phyloP scores from a whole-genome alignment of 2,888 invertebrate species.

The Coenonympha glycerion region DNA sequence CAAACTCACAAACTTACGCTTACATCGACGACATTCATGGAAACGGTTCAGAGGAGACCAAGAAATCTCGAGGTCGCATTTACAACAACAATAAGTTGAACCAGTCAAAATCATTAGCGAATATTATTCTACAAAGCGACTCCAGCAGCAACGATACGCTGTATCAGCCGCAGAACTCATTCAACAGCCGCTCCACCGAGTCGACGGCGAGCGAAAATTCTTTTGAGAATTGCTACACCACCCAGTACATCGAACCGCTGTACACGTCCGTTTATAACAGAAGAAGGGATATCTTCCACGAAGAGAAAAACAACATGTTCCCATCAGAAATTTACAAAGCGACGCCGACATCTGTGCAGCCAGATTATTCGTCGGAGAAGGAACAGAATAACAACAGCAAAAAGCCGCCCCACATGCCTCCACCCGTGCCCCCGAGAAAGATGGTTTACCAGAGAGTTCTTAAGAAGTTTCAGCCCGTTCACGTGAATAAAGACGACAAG shows the following conservation, averaged over 20 bases:
- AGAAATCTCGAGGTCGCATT: conserved; percentile 57
- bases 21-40: conserved; percentile 54
- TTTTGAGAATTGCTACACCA: conserved; percentile 61
- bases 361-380: conserved; percentile 51
- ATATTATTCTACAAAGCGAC: conserved; percentile 66
- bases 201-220: conserved; percentile 70
- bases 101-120: conserved; percentile 69
- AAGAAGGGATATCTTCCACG: conserved; percentile 62
- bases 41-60: conserved; percentile 54
- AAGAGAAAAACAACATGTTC: conserved; percentile 61
- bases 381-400: conserved; percentile 56
- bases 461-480: conserved; percentile 79
- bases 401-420: conserved; percentile 74
- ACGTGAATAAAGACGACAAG: conserved; percentile 77
- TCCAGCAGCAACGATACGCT: conserved; percentile 69
- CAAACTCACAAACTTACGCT: conserved; percentile 59
- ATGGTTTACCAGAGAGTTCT: conserved; percentile 69
- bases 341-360: conserved; percentile 67
- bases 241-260: conserved; percentile 67
- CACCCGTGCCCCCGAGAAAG: conserved; percentile 77
- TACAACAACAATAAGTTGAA: conserved; percentile 65
- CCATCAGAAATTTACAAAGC: conserved; percentile 69
- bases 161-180: conserved; percentile 66
- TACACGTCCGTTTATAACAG: conserved; percentile 68
- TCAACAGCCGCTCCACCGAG: conserved; percentile 63